A percentile compares a stretch with the other conserved stretches of the same genome.
phyloP scores from a whole-genome alignment of 2,888 invertebrate species.

The Andricus quercusramuli region DNA sequence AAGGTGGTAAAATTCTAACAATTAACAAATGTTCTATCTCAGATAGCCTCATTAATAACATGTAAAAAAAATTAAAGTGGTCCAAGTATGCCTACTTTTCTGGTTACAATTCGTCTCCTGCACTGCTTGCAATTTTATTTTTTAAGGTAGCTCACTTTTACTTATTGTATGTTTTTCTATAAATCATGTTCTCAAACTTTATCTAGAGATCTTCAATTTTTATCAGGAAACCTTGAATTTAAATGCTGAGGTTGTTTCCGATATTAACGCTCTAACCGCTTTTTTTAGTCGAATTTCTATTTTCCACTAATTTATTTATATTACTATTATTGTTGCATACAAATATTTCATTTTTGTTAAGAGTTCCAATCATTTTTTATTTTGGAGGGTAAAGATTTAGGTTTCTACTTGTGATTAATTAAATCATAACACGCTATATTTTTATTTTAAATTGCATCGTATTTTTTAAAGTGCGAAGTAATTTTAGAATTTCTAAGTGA shows the following conservation, averaged over 20 bases:
- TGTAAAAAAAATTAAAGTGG: not conserved
- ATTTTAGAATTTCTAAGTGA: not conserved
- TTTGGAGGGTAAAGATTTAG: not conserved
- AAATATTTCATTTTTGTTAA: not conserved
- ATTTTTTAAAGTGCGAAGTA: no score
- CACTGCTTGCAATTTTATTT: not conserved
- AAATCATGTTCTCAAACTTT: not conserved
- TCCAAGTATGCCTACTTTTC: not conserved
- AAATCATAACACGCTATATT: not conserved
- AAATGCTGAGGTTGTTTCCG: not conserved
- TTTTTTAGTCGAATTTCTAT: not conserved
- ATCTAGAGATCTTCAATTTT: not conserved
- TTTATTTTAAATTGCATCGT: not conserved
- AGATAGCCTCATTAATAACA: not conserved
- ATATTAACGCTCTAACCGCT: no score
- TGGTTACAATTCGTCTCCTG: not conserved
- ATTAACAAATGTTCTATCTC: not conserved
- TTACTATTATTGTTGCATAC: not conserved
- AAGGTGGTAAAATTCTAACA: not conserved
- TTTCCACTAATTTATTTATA: not conserved
- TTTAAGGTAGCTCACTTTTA: not conserved
- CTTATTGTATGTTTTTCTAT: not conserved
- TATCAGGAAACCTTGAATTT: not conserved
- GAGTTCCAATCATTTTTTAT: not conserved
- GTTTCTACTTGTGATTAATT: not conserved